Evolutionary conservation across 1,140 invertebrate genomes (phyloP), one percentile per base, ranked within the genome.

Genomic region (Parasteatoda tepidariorum): DNA sequence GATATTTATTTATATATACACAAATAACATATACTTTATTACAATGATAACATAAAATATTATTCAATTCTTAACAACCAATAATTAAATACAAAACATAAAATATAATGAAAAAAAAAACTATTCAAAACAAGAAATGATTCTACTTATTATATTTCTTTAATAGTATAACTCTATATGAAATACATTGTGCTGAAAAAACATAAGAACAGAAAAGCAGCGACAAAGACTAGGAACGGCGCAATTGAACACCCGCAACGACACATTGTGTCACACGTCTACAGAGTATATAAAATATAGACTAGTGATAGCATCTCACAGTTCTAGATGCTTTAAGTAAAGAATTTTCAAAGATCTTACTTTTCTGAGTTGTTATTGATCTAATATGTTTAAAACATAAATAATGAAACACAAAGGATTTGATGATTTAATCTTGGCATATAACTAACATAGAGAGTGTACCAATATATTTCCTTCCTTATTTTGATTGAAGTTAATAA

Each of bases 231-330:
- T 82, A 82, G 78, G 78, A 82, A 82, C 78, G 34, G 54, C 55
- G 54, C 54, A 61, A 82, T n/a, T 71, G 78, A 66, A 82, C 54
- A 71, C 61, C 55, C 26, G n/a, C 34, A 48, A 28, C 2, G n/a
- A 70, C 41, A 28, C 78, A 82, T 78, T 55, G 62, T 28, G 48
- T 78, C 62, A 78, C 62, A 78, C 30, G 67, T 82, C 78, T 71
- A 82, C 66, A 38, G 34, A 70, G 67, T 82, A 82, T 82, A 82
- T 79, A 79, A 79, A 79, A 82, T 70, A 82, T 82, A 82, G 78
- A 82, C 78, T 82, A 82, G 78, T 70, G 78, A 59, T 79, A 57
- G 78, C 78, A 71, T 71, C 78, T 68, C 2, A 70, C 3, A 61
- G 66, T 78, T 30, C 55, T 41, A 61, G 76, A 82, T 70, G 78